Conservation (phyloP, 2,113 vertebrate species). For the Sisor rabdophorus region DNA sequence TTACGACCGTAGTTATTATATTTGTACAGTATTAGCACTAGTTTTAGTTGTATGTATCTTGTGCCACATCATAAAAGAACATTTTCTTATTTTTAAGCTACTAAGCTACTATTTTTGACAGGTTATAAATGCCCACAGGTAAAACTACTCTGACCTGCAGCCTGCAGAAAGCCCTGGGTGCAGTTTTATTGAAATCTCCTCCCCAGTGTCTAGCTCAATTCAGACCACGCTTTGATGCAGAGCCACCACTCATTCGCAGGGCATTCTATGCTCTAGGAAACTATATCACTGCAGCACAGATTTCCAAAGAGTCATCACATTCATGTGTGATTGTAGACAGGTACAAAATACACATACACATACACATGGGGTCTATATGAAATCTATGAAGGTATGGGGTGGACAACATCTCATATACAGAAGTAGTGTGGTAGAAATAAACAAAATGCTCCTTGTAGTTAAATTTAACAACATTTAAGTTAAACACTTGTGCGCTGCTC, state of each 20-base stretch:
- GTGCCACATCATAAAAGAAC: not conserved
- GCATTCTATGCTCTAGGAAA: slow-evolving; percentile 91
- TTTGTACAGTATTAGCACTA: no score
- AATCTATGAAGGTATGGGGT: no score
- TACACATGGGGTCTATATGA: not conserved
- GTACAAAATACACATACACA: slow-evolving; percentile 57
- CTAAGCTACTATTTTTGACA: not conserved
- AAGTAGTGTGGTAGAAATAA: no score
- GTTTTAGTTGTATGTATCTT: not conserved
- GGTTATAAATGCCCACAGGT: slow-evolving; percentile 62
- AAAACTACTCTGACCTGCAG: slow-evolving; percentile 85
- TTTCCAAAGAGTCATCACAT: slow-evolving; percentile 65
- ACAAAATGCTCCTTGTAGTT: no score
- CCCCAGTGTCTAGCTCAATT: slow-evolving; percentile 77
- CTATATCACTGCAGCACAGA: slow-evolving; percentile 84
- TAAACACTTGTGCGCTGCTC: no score
- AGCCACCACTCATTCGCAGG: slow-evolving; percentile 80
- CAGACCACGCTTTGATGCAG: slow-evolving; percentile 80
- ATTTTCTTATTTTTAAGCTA: not conserved
- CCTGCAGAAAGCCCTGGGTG: slow-evolving; percentile 71
- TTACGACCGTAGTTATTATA: no score
- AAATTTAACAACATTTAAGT: no score
- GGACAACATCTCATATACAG: no score
- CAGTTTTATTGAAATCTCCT: slow-evolving; percentile 76
- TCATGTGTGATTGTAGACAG: slow-evolving; percentile 88